phyloP scores from a whole-genome alignment of 2,888 invertebrate species.

The Scrobipalpa atriplicella region DNA sequence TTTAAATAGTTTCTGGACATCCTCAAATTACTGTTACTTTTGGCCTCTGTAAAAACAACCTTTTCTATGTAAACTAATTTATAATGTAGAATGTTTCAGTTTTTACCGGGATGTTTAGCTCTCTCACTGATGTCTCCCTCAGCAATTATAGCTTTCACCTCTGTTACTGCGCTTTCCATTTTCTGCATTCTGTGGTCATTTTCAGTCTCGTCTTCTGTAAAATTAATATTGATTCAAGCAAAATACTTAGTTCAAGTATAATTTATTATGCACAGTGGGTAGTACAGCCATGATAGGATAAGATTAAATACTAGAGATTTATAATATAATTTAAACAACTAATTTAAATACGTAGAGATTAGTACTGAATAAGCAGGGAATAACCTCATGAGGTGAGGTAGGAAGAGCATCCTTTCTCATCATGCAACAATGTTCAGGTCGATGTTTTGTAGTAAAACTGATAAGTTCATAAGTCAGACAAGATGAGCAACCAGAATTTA shows the following conservation, averaged over 20 bases:
- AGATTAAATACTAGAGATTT: no score
- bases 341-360: no score
- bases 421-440: neutral
- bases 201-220: constrained; percentile 55
- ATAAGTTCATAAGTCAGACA: neutral
- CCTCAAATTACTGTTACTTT: no score
- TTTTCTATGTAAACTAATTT: no score
- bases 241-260: neutral
- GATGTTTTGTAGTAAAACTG: neutral
- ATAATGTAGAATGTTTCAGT: neutral
- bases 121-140: constrained; percentile 61
- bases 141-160: constrained; percentile 54
- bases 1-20: no score
- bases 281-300: no score
- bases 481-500: neutral
- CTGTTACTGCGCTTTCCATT: constrained; percentile 54
- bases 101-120: constrained; percentile 59
- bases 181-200: constrained; percentile 61
- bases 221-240: constrained; percentile 13
- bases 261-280: no score
- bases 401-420: neutral
- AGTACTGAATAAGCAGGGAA: no score
- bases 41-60: no score
- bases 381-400: neutral
- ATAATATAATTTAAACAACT: no score